Evolutionary conservation across 2,797 vertebrate genomes (phyloP), one percentile per base, ranked within the genome.

Genomic region (Spinus pinus): DNA sequence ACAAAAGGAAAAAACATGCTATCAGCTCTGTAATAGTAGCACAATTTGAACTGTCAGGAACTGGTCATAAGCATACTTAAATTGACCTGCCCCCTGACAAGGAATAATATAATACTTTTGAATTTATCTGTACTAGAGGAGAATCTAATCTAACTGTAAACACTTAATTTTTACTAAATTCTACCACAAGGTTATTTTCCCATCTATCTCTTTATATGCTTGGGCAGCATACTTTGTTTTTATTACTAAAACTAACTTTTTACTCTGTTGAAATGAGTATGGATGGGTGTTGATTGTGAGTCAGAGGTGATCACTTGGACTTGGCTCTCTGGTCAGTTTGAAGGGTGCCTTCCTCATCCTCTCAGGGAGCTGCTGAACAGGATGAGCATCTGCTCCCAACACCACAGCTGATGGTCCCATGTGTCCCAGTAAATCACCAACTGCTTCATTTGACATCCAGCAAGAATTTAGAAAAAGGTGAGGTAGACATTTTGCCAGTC

Each of bases 341-440:
- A 81, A 14, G 31, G n/a, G 8, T 61, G 39, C 21, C 12, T 44
- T 83, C 56, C 65, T 75, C 53, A 70, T 3, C 8, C 16, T 57
- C 17, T 13, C 5, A 4, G 12, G 35, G 14, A 28, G 28, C n/a
- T 66, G 57, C 25, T 51, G 28, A 77, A 33, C 62, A 56, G 25
- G 23, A 44, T 1, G 2, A 91, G 18, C 2, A 2, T 28, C 61
- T 78, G 50, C 23, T 75, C 37, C 42, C 0, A 0, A 61, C 24
- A 70, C 6, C 30, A 69, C 35, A 61, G 24, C 1, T 25, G 24
- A 69, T 0, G 2, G 53, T 23, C n/a, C 27, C 1, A 0, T 4
- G 6, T 3, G 3, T 12, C 62, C 46, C 27, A 13, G 25, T n/a
- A 75, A 66, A 83, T 37, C 37, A 80, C 7, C 0, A 1, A 57